phyloP scores from a whole-genome alignment of 2,888 invertebrate genomes.

The Pseudococcus viburni region DNA sequence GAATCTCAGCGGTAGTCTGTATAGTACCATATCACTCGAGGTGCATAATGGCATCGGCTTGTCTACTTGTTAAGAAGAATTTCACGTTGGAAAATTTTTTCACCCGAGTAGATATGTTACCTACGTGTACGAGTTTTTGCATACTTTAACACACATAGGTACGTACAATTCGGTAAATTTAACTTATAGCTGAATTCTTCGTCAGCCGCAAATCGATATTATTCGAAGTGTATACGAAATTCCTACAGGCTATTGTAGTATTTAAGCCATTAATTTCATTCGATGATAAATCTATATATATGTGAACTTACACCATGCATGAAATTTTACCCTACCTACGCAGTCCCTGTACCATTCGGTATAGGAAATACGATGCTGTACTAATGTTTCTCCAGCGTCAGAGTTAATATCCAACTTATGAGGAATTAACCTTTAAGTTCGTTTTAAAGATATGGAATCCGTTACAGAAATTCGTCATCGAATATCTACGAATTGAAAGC shows the following conservation, averaged over 20 bases:
- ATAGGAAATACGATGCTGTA: neutral
- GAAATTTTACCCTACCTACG: constrained; percentile 30
- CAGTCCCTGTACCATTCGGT: neutral
- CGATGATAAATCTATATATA: constrained; percentile 14
- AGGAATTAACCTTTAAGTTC: neutral
- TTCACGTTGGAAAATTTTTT: neutral
- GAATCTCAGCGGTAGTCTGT: neutral
- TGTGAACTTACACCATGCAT: constrained; percentile 37
- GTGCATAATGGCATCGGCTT: neutral
- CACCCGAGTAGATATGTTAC: neutral
- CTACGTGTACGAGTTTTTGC: neutral
- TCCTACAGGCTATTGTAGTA: constrained; percentile 15
- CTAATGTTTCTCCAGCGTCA: neutral
- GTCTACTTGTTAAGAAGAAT: neutral
- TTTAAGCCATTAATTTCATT: constrained; percentile 52
- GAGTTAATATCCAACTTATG: constrained; percentile 8
- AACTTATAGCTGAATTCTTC: constrained; percentile 27
- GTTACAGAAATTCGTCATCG: neutral
- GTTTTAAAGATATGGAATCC: neutral
- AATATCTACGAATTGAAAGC: neutral
- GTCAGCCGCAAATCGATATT: constrained; percentile 48
- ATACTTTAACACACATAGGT: neutral
- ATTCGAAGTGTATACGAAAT: constrained; percentile 35
- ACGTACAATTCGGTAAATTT: neutral
- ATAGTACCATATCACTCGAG: neutral